Evolutionary conservation across 2,113 vertebrate genomes (phyloP), one percentile per base, ranked within the genome.

Genomic region (Benitochromis conjunctus): DNA sequence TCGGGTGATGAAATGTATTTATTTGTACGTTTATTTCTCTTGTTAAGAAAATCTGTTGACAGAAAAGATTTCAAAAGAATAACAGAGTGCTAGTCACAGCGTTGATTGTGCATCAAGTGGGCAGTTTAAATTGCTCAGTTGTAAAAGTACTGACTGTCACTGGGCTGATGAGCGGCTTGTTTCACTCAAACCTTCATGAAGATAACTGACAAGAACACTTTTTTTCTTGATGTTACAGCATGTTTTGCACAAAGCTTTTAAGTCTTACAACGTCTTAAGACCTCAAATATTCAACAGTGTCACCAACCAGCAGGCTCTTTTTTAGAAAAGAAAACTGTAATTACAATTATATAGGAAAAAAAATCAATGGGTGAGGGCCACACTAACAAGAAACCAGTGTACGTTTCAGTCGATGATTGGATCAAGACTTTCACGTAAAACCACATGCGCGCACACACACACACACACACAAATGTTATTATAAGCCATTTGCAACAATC

Each of bases 401-500:
- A 26, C 5, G n/a, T 58, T 60, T 74, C 29, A 81, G 31, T 66
- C 16, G 2, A 21, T 11, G n/a, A 51, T 24, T 57, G 11, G 54
- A 24, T 43, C 34, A 12, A 41, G 54, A 19, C 56, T 81, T 80
- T 69, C 11, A 1, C 43, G 16, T 56, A 82, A 89, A 76, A 76
- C 16, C 18, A 46, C 31, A 83, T 21, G 58, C 16, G 4, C 80
- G 60, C 36, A 57, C 7, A 51, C 56, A 51, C 76, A 78, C 46
- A 54, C 9, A 5, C 58, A 3, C 64, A 81, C 14, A 88, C 5
- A 90, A 56, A 77, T 64, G 24, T 62, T 83, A 48, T 41, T 89
- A 51, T 57, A 77, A 81, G 46, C 51, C 14, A 57, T 19, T 79
- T 89, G 8, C 78, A 89, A 71, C 81, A 89, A 77, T 90, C 26